Evolutionary conservation across 2,797 vertebrate species (phyloP).

Genomic region (Capromys pilorides): DNA sequence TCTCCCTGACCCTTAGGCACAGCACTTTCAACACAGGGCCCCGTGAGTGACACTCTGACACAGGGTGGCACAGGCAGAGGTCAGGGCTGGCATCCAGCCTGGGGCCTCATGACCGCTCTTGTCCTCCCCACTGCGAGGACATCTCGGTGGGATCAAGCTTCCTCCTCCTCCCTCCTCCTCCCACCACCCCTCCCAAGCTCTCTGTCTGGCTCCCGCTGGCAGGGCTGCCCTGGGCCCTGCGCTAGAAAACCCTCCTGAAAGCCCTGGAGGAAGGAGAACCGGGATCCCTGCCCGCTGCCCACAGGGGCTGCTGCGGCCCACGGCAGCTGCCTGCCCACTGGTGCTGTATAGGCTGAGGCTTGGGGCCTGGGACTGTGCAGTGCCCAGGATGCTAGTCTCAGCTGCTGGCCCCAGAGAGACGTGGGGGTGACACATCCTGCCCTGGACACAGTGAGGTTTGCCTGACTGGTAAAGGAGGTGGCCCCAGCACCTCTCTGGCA

Average conservation of each 20-base stretch:
- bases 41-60: not conserved
- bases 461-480: rapidly evolving
- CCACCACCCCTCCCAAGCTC: not conserved
- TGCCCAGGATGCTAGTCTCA: rapidly evolving
- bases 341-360: not conserved
- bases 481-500: not conserved
- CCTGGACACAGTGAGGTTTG: not conserved
- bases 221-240: no score
- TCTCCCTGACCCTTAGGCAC: no score
- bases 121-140: rapidly evolving
- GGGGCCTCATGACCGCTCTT: not conserved
- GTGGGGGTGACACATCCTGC: not conserved
- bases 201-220: no score
- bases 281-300: not conserved
- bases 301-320: not conserved
- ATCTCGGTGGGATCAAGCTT: rapidly evolving
- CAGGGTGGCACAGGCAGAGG: not conserved
- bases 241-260: not conserved
- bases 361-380: not conserved
- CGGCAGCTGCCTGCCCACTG: not conserved
- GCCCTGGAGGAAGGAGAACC: not conserved
- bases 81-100: not conserved
- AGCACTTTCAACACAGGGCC: not conserved
- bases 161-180: not conserved
- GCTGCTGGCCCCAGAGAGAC: not conserved